These are phyloP conservation scores for Lasioglossum marginatum DNA, from an alignment of 2,888 invertebrate genomes.

Conservation along the genomic window DNA sequence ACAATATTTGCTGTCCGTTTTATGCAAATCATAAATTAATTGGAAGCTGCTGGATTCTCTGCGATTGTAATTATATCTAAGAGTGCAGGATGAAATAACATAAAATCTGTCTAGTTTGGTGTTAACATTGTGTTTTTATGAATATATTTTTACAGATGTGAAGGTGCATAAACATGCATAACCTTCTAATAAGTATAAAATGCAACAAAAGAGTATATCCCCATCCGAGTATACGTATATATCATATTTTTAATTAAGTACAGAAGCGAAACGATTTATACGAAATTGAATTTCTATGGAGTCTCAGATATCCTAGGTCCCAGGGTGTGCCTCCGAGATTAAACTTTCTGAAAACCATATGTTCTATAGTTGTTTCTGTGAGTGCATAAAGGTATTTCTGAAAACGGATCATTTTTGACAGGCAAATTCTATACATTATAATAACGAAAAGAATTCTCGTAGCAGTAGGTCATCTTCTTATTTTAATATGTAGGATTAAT, in stretches of 20 bases:
- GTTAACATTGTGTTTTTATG: background rate
- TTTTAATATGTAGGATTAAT: background rate
- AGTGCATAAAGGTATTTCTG: slow-evolving; percentile 4
- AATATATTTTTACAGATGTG: background rate
- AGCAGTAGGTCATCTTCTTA: background rate
- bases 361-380: background rate
- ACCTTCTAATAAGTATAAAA: background rate
- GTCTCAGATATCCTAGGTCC: background rate
- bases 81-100: background rate
- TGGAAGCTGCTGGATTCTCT: background rate
- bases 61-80: background rate
- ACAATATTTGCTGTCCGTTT: background rate
- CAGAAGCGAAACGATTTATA: background rate
- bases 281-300: background rate
- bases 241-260: background rate
- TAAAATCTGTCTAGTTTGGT: background rate
- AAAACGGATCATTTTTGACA: background rate
- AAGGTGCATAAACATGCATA: background rate
- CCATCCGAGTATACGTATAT: background rate
- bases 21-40: background rate
- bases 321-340: background rate
- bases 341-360: background rate
- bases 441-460: background rate
- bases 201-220: background rate
- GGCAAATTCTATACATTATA: background rate